These are phyloP conservation scores for Dastarcus helophoroides DNA, from an alignment of 2,888 invertebrate genomes.

Conservation along the genomic window DNA sequence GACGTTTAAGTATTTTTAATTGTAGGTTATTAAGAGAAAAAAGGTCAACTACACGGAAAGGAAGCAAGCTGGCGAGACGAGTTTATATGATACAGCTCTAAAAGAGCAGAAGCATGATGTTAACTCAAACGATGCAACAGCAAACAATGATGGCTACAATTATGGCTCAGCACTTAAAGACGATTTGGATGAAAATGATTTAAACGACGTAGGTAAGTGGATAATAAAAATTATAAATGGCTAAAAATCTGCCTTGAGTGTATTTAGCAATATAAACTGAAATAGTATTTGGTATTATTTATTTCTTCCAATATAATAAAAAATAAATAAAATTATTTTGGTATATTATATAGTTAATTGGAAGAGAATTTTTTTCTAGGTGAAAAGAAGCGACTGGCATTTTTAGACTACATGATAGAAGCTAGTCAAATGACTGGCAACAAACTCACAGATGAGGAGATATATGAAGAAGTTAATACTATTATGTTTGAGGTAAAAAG, in stretches of 20 bases:
- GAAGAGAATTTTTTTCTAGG: slow-evolving; percentile 28
- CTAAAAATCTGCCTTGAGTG: too few relatives aligned
- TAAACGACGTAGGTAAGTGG: slow-evolving; percentile 56
- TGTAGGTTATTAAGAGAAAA: slow-evolving; percentile 56
- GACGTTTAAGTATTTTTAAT: too few relatives aligned
- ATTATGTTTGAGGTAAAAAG: slow-evolving; percentile 81
- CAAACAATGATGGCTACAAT: slow-evolving; percentile 10
- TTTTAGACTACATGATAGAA: slow-evolving; percentile 76
- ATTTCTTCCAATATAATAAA: too few relatives aligned
- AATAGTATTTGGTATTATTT: too few relatives aligned
- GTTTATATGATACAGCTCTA: slow-evolving; percentile 17
- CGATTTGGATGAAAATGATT: slow-evolving; percentile 65
- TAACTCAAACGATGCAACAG: not conserved
- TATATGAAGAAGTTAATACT: slow-evolving; percentile 74
- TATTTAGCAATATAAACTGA: too few relatives aligned
- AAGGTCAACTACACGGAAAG: slow-evolving; percentile 62
- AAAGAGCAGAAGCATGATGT: slow-evolving; percentile 12
- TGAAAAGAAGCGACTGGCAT: slow-evolving; percentile 73
- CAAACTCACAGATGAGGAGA: slow-evolving; percentile 62
- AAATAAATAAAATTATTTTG: too few relatives aligned
- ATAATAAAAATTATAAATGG: too few relatives aligned
- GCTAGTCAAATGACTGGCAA: slow-evolving; percentile 57
- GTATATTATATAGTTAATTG: too few relatives aligned
- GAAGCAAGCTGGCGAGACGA: slow-evolving; percentile 36
- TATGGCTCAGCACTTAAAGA: slow-evolving; percentile 51